Evolutionary conservation across 2,888 invertebrate genomes (phyloP).

Genomic region (Prosapia bicincta): DNA sequence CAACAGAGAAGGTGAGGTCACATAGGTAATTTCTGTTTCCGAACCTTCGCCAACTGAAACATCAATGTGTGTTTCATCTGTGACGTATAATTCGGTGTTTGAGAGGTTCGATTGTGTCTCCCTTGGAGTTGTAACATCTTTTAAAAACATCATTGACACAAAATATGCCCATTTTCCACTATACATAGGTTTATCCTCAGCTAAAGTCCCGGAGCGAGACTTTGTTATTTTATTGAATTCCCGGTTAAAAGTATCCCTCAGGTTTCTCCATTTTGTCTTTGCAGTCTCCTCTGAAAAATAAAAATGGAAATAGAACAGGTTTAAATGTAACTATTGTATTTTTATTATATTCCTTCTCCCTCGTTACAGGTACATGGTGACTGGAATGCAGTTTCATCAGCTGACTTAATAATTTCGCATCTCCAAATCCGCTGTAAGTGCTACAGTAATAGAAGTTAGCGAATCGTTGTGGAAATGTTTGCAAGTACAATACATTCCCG

Average conservation of each 20-base stretch:
- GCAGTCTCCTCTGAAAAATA: constrained; percentile 10
- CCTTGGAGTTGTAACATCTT: background rate
- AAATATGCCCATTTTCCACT: constrained; percentile 6
- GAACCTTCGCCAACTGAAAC: background rate
- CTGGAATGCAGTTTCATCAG: constrained; percentile 9
- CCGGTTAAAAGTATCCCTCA: constrained; percentile 6
- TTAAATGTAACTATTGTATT: background rate
- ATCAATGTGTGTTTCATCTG: background rate
- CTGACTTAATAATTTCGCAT: background rate
- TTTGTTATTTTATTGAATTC: constrained; percentile 7
- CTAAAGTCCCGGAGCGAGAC: constrained; percentile 5
- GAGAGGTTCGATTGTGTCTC: constrained; percentile 1
- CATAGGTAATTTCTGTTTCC: background rate
- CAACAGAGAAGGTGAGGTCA: background rate
- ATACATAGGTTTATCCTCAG: constrained; percentile 3
- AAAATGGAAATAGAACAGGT: background rate
- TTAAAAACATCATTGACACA: constrained; percentile 5
- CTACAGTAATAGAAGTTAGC: too few relatives aligned
- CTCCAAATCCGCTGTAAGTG: background rate
- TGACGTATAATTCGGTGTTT: background rate
- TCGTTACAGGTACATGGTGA: constrained; percentile 2
- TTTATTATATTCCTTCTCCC: background rate
- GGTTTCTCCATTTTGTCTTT: constrained; percentile 10
- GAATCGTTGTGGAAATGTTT: background rate
- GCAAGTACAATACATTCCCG: background rate